These are phyloP conservation scores for Archocentrus centrarchus DNA, from an alignment of 2,113 vertebrate species.

Conservation along the genomic window DNA sequence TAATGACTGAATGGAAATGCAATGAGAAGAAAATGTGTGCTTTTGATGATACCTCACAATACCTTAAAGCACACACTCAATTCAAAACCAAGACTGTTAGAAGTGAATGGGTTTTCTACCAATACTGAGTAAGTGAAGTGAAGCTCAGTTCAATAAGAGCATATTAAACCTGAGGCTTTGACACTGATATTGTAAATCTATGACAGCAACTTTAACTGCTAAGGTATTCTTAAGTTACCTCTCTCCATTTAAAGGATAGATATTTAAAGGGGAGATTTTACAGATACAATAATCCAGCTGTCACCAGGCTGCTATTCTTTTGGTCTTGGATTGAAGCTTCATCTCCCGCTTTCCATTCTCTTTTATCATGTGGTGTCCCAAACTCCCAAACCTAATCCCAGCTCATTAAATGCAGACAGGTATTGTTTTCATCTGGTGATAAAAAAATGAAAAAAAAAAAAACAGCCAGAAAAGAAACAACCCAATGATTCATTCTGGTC, in stretches of 20 bases:
- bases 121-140: constrained; percentile 30
- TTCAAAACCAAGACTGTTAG: constrained; percentile 20
- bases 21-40: not conserved
- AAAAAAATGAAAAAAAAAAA: not conserved
- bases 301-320: not conserved
- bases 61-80: constrained; percentile 1
- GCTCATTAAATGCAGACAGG: constrained; percentile 41
- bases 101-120: constrained; percentile 6
- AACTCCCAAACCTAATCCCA: constrained; percentile 44
- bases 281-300: not conserved
- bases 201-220: not conserved
- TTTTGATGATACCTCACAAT: not conserved
- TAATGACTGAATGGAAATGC: constrained; percentile 1
- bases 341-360: not conserved
- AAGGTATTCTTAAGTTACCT: not conserved
- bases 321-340: not conserved
- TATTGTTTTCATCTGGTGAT: constrained; percentile 31
- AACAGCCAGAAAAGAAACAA: constrained; percentile 21
- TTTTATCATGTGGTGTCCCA: constrained; percentile 23
- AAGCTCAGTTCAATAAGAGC: constrained; percentile 26
- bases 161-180: constrained; percentile 27
- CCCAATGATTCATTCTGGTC: constrained; percentile 19
- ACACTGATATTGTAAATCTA: constrained; percentile 1
- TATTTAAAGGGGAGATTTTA: not conserved
- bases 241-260: not conserved